Conservation (phyloP, 1,140 invertebrate genomes). For the Cotesia vestalis region DNA sequence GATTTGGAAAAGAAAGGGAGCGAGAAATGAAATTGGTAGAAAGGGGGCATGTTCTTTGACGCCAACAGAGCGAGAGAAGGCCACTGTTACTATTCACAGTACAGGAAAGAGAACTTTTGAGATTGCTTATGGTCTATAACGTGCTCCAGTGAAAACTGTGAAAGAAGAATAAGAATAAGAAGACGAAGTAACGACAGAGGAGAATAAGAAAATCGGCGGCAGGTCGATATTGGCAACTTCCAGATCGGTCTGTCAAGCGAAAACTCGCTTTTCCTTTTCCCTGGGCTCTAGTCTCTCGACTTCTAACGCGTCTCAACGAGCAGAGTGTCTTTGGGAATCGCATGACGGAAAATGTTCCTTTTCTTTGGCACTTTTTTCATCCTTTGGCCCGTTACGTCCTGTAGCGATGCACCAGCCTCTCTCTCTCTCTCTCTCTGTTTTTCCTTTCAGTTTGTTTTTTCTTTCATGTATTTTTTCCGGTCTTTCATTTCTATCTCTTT, state of each 20-base stretch:
- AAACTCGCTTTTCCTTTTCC: conserved; percentile 26
- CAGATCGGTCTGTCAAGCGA: conserved; percentile 30
- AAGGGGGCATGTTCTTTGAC: conserved; percentile 1
- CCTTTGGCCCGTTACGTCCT: background rate
- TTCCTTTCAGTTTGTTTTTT: conserved; percentile 10
- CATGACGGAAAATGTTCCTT: conserved; percentile 30
- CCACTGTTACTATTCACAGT: conserved; percentile 31
- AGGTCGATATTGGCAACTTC: conserved; percentile 43
- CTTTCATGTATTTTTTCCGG: conserved; percentile 25
- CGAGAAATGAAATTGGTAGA: background rate
- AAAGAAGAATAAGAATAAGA: too few relatives aligned
- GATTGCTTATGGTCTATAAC: conserved; percentile 43
- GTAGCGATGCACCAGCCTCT: background rate
- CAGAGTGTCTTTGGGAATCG: conserved; percentile 29
- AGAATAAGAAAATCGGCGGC: conserved; percentile 39
- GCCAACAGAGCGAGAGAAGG: conserved; percentile 22
- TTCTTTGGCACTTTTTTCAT: conserved; percentile 4
- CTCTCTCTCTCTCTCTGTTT: background rate
- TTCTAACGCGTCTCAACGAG: conserved; percentile 4
- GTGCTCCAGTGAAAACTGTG: too few relatives aligned
- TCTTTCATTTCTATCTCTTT: conserved; percentile 5
- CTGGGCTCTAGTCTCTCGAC: conserved; percentile 14
- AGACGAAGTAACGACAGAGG: background rate
- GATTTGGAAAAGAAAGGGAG: background rate
- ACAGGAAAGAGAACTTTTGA: conserved; percentile 37